Percentiles rank a stretch among this genome's conserved stretches.
phyloP scores from a whole-genome alignment of 2,113 vertebrate species.

The Phalacrocorax brasilianus region DNA sequence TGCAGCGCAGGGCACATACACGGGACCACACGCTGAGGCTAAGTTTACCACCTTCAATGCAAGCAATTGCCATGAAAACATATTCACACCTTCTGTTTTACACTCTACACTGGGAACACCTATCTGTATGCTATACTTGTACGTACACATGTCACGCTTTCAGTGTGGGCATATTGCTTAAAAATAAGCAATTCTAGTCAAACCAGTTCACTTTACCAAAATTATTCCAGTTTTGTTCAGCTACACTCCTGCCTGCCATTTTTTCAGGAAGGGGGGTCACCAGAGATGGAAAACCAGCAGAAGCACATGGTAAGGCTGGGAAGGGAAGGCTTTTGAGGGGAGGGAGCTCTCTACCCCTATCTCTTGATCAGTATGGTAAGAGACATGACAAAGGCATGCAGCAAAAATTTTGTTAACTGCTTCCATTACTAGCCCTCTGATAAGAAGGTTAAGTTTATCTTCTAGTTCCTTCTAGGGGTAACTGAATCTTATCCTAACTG shows the following conservation, averaged over 20 bases:
- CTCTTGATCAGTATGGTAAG: not conserved
- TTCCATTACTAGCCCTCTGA: not conserved
- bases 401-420: not conserved
- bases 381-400: not conserved
- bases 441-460: not conserved
- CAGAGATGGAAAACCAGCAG: not conserved
- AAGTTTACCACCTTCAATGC: not conserved
- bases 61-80: not conserved
- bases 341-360: not conserved
- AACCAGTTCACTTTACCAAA: not conserved
- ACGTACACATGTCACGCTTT: accelerated
- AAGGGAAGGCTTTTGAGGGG: not conserved
- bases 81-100: not conserved
- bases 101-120: not conserved
- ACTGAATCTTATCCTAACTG: not conserved
- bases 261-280: not conserved
- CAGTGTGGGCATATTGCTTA: not conserved
- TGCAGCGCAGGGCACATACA: accelerated
- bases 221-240: not conserved
- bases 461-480: not conserved
- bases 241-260: not conserved
- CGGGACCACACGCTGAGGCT: accelerated
- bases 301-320: not conserved
- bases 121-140: accelerated
- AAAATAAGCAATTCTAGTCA: not conserved